phyloP scores from a whole-genome alignment of 2,113 vertebrate species.

The Psammodynastes pulverulentus region DNA sequence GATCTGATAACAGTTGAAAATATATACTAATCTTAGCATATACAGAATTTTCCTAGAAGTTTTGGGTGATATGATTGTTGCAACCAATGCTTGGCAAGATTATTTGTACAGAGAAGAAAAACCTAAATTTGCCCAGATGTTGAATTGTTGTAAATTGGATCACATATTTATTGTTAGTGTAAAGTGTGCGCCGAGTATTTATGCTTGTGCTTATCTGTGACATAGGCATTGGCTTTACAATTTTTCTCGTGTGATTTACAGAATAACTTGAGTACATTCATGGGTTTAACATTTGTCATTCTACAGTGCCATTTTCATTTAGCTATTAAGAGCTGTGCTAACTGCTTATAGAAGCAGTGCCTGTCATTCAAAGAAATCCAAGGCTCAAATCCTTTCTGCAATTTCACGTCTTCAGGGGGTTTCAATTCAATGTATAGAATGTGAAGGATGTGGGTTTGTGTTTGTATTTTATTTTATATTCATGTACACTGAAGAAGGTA shows the following conservation, averaged over 20 bases:
- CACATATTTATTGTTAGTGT: background rate
- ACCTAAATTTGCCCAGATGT: background rate
- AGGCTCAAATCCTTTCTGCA: background rate
- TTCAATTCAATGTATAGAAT: too few species aligned
- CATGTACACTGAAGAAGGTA: too few species aligned
- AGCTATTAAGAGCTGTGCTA: background rate
- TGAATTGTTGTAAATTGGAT: background rate
- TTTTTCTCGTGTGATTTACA: background rate
- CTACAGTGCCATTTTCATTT: background rate
- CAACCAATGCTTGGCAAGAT: background rate
- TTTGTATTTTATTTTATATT: too few species aligned
- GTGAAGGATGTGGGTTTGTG: too few species aligned
- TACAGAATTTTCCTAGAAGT: background rate
- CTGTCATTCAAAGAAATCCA: background rate
- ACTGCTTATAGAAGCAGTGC: background rate
- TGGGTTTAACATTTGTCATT: background rate
- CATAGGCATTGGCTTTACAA: background rate
- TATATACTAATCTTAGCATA: background rate
- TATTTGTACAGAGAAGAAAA: background rate
- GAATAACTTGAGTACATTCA: background rate
- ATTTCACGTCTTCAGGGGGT: background rate
- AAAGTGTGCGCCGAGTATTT: background rate
- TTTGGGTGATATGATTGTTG: background rate
- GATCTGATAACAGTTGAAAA: background rate
- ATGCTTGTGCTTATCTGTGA: background rate